Base-by-base conservation (phyloP, 2,888 invertebrate genomes). In the Acholoe squamosa region DNA sequence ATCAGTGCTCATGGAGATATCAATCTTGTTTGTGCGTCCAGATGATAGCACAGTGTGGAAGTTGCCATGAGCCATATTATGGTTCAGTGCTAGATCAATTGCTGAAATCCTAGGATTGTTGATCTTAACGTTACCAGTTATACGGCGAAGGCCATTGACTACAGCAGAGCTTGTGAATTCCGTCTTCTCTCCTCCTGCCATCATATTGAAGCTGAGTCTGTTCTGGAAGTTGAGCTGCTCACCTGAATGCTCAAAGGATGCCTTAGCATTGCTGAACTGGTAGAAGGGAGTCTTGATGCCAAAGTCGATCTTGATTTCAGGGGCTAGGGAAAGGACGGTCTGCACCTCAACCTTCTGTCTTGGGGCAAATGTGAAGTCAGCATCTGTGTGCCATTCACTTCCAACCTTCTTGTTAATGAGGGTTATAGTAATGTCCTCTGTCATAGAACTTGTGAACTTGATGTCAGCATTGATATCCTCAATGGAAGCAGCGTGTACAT, bases 271-370 rank as follows among this genome's bases (percentile, higher is more conserved):
- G 19, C 77, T 56, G 84, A 91, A 12, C 34, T 80, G 51, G 10
- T 88, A 71, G 84, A 71, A 93, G n/a, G 94, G 94, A 52, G 94
- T 92, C 28, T 89, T 92, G 31, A 94, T 71, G 34, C 91, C 76
- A 10, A 94, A 34, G 31, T 92, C 90, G 7, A 92, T 90, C 19
- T 91, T 91, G 76, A 93, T 94, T 0, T 92, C 92, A 93, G 90
- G 84, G 84, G 43, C n/a, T 10, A 91, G 90, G 43, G 93, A 91
- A 84, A 94, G 92, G 25, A 91, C 90, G 0, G 91, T 84, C 34
- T 92, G 92, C 14, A 93, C 34, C 25, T 88, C 92, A 12, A 94
- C 91, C 51, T 91, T 92, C 86, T 92, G 92, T 34, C 91, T 91
- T 22, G 92, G 93, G 19, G 92, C 92, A 92, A 92, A 93, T 76